A percentile compares a stretch with the other conserved stretches of the same genome.
Conservation (phyloP, 2,797 vertebrate species). For the Pagetopsis macropterus region DNA sequence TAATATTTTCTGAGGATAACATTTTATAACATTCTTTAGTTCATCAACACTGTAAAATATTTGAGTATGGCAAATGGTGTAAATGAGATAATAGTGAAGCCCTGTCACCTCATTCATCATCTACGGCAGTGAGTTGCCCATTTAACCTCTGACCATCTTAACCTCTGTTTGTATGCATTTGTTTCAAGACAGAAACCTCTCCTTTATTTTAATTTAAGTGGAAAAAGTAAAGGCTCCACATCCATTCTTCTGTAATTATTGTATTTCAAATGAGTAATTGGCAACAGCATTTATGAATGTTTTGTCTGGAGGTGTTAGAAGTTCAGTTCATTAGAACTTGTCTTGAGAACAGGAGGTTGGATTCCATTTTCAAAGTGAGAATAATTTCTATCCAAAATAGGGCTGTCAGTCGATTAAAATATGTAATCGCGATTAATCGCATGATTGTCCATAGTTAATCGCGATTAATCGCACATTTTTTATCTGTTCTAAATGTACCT, state of each 20-base stretch:
- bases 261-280: not conserved
- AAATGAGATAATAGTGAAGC: not conserved
- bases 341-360: too few relatives aligned
- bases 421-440: too few relatives aligned
- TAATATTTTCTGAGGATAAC: too few relatives aligned
- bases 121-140: not conserved
- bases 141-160: conserved; percentile 15
- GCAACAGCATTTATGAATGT: not conserved
- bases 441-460: too few relatives aligned
- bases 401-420: too few relatives aligned
- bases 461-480: too few relatives aligned
- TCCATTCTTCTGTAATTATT: not conserved
- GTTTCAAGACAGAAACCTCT: not conserved
- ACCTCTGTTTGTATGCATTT: not conserved
- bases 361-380: not conserved
- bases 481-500: too few relatives aligned
- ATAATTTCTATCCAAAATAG: not conserved
- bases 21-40: too few relatives aligned
- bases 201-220: not conserved
- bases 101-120: conserved; percentile 8
- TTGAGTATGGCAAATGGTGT: not conserved
- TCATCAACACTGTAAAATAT: too few relatives aligned
- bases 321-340: too few relatives aligned
- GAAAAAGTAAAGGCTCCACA: not conserved
- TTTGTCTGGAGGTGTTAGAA: too few relatives aligned